phyloP scores from a whole-genome alignment of 2,113 vertebrate species.

The Copsychus sechellarum region DNA sequence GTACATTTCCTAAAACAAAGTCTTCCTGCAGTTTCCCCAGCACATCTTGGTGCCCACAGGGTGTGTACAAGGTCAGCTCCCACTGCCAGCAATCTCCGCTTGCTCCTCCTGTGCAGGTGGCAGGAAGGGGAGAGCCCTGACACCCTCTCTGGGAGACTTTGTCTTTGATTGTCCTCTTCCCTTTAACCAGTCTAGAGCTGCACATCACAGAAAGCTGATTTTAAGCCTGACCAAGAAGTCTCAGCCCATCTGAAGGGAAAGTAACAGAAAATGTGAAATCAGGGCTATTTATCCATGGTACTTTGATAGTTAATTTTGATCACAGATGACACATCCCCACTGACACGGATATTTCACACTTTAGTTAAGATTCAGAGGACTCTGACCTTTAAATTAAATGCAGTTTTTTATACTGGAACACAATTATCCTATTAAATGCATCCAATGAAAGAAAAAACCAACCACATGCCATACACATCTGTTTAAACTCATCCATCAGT shows the following conservation, averaged over 20 bases:
- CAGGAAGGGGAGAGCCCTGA: not conserved
- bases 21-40: not conserved
- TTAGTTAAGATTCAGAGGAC: not conserved
- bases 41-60: not conserved
- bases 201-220: not conserved
- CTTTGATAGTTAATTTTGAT: not conserved
- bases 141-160: not conserved
- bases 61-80: not conserved
- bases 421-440: not conserved
- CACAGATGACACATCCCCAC: not conserved
- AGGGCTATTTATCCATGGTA: not conserved
- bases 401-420: not conserved
- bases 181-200: not conserved
- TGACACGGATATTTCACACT: accelerated
- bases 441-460: not conserved
- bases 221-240: not conserved
- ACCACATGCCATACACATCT: not conserved
- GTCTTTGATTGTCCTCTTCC: not conserved
- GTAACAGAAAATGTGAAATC: not conserved
- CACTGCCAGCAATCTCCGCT: not conserved
- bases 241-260: not conserved
- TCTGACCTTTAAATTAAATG: not conserved
- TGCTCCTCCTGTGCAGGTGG: not conserved
- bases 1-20: not conserved
- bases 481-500: slow-evolving; percentile 10